phyloP scores from a whole-genome alignment of 2,888 invertebrate genomes.

The Acronicta aceris region DNA sequence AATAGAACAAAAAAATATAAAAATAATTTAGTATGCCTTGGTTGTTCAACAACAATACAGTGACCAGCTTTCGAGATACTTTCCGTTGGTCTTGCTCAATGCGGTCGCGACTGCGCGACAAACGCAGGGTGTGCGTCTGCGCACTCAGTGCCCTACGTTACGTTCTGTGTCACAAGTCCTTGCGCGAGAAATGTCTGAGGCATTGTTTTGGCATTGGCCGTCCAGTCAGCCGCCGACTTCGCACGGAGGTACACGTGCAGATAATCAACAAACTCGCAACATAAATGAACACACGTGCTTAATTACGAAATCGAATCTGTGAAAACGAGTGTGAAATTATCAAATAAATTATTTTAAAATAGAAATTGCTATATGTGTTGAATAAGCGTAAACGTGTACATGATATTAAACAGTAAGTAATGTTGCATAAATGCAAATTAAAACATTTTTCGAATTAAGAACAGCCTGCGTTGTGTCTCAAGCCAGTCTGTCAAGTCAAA shows the following conservation, averaged over 20 bases:
- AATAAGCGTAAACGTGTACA: conserved; percentile 25
- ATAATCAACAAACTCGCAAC: conserved; percentile 20
- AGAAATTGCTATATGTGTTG: conserved; percentile 23
- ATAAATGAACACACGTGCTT: conserved; percentile 59
- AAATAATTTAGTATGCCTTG: conserved; percentile 22
- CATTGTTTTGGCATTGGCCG: conserved; percentile 64
- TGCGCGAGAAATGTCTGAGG: conserved; percentile 63
- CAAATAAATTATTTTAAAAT: conserved; percentile 7
- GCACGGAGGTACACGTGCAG: conserved; percentile 56
- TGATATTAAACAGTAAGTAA: conserved; percentile 49
- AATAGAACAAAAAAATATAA: background rate
- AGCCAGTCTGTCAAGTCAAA: conserved; percentile 39
- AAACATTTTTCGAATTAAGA: conserved; percentile 25
- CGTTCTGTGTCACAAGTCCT: conserved; percentile 77
- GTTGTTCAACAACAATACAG: conserved; percentile 28
- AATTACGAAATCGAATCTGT: conserved; percentile 52
- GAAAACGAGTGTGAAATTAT: conserved; percentile 43
- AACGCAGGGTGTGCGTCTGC: conserved; percentile 44
- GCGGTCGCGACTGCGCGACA: conserved; percentile 21
- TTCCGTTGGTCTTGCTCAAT: conserved; percentile 45
- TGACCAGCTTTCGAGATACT: conserved; percentile 37
- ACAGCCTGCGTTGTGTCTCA: conserved; percentile 6
- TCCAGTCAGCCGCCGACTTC: conserved; percentile 65
- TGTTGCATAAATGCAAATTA: conserved; percentile 9
- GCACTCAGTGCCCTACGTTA: conserved; percentile 62